Percentiles rank a stretch among this genome's conserved stretches.
Conservation (phyloP, 2,113 vertebrate species). For the Platysteira castanea region DNA sequence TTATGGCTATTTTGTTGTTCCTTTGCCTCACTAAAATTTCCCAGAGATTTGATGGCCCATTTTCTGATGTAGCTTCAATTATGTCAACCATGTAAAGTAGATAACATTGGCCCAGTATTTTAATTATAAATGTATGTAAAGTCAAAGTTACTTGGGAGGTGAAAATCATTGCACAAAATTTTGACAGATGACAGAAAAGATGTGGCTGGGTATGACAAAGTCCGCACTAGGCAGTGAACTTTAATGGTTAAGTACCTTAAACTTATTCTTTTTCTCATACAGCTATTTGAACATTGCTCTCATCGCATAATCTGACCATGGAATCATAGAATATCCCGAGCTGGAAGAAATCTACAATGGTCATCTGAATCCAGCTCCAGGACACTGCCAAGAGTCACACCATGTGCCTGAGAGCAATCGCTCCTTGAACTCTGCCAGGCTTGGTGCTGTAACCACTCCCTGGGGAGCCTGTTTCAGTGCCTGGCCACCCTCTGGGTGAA, state of each 20-base stretch:
- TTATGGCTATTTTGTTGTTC: not conserved
- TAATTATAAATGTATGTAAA: not conserved
- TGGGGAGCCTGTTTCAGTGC: not conserved
- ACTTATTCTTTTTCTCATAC: not conserved
- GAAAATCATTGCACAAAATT: not conserved
- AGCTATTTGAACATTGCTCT: not conserved
- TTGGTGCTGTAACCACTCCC: not conserved
- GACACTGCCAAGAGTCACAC: not conserved
- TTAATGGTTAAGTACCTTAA: not conserved
- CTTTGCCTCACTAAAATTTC: not conserved
- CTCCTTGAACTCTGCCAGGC: too few relatives aligned
- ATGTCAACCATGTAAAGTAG: not conserved
- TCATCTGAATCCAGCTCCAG: not conserved
- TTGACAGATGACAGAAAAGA: not conserved
- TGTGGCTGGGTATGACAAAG: rapidly evolving
- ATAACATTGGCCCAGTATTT: not conserved
- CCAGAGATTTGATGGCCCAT: not conserved
- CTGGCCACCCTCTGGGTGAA: not conserved
- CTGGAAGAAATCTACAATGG: rapidly evolving
- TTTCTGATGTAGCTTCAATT: not conserved
- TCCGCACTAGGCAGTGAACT: not conserved
- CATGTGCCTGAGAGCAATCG: rapidly evolving
- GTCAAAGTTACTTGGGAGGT: not conserved
- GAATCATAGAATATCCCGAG: not conserved
- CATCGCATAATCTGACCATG: rapidly evolving